Conservation (phyloP, 2,888 invertebrate genomes). For the Augiades crinisus region DNA sequence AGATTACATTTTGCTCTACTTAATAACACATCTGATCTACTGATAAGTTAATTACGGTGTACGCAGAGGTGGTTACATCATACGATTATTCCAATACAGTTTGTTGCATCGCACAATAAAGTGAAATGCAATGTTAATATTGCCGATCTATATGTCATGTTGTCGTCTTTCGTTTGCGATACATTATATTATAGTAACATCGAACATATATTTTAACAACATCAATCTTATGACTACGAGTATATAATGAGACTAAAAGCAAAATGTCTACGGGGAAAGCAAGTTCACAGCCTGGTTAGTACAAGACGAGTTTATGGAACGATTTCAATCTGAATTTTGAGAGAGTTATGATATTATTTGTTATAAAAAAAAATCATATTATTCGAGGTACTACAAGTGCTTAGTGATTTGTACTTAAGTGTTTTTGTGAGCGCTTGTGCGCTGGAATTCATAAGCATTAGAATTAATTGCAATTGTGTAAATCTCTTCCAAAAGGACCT, state of each 20-base stretch:
- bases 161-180: not conserved
- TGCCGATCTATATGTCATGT: slow-evolving; percentile 3
- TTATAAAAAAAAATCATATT: not conserved
- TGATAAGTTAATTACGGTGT: too few relatives aligned
- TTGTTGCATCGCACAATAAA: slow-evolving; percentile 14
- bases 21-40: too few relatives aligned
- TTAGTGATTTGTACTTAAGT: too few relatives aligned
- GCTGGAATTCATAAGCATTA: too few relatives aligned
- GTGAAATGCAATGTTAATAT: slow-evolving; percentile 4
- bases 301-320: not conserved
- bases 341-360: not conserved
- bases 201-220: not conserved
- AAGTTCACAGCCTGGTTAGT: not conserved
- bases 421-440: too few relatives aligned
- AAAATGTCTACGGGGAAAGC: not conserved
- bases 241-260: not conserved
- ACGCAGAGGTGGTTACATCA: slow-evolving; percentile 13
- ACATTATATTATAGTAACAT: not conserved
- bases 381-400: not conserved
- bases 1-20: too few relatives aligned
- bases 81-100: not conserved
- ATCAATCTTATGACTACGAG: not conserved
- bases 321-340: too few relatives aligned
- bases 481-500: too few relatives aligned
- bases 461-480: too few relatives aligned